Evolutionary conservation across 1,140 invertebrate genomes (phyloP).

Genomic region (Theocolax elegans): DNA sequence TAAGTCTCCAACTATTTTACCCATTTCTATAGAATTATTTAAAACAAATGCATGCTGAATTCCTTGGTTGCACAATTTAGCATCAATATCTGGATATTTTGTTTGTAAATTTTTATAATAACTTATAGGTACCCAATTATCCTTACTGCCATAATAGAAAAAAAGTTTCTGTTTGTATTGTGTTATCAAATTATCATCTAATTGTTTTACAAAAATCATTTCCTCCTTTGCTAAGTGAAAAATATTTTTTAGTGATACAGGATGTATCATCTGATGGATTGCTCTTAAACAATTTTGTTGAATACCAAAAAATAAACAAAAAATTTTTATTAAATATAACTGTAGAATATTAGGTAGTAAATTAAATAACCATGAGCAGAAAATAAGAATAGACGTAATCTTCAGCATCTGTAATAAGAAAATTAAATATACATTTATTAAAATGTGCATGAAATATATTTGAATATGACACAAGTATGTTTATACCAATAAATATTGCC

Average conservation of each 20-base stretch:
- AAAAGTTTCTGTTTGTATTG: conserved; percentile 72
- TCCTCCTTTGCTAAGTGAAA: conserved; percentile 74
- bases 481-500: too few relatives aligned
- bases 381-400: conserved; percentile 70
- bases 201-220: conserved; percentile 71
- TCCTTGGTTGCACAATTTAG: conserved; percentile 73
- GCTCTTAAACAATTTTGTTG: conserved; percentile 61
- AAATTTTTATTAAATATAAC: conserved; percentile 66
- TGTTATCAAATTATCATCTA: conserved; percentile 69
- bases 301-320: conserved; percentile 66
- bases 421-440: not conserved
- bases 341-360: conserved; percentile 71
- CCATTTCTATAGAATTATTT: conserved; percentile 72
- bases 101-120: conserved; percentile 74
- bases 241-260: conserved; percentile 67
- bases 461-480: too few relatives aligned
- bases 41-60: conserved; percentile 84
- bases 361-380: conserved; percentile 71
- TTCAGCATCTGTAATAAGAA: conserved; percentile 56
- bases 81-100: conserved; percentile 72
- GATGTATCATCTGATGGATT: conserved; percentile 68
- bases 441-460: too few relatives aligned
- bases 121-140: conserved; percentile 79
- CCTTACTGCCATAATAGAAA: conserved; percentile 80
- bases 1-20: conserved; percentile 70